Conservation (phyloP, 2,113 vertebrate genomes). For the Otus sunia region DNA sequence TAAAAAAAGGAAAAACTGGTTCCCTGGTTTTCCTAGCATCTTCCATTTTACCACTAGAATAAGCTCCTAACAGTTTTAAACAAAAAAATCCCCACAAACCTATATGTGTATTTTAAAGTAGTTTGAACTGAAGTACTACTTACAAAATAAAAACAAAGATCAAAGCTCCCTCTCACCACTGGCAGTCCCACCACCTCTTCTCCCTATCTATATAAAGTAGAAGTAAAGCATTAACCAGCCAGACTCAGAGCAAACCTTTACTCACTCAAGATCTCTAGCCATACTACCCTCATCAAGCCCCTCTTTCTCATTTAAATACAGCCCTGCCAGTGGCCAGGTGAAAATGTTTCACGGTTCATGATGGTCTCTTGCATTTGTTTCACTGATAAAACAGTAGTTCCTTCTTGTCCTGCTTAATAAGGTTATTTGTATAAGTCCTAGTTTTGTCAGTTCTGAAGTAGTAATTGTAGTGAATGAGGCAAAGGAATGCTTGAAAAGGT, state of each 20-base stretch:
- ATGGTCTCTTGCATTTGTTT: neutral
- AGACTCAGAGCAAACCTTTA: rapidly evolving
- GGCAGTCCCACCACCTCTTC: neutral
- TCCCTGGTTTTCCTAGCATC: neutral
- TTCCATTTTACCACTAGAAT: neutral
- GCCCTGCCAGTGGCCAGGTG: neutral
- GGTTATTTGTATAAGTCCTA: neutral
- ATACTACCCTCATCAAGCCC: rapidly evolving
- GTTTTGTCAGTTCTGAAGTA: neutral
- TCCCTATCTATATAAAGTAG: rapidly evolving
- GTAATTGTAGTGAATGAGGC: neutral
- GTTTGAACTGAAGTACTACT: neutral
- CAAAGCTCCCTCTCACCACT: neutral
- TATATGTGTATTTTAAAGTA: neutral
- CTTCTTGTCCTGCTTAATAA: neutral
- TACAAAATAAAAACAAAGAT: neutral
- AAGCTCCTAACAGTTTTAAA: neutral
- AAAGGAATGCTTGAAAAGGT: neutral
- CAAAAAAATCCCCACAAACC: neutral
- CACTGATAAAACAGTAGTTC: neutral
- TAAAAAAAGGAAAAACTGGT: neutral
- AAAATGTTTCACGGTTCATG: neutral
- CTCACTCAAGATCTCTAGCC: neutral
- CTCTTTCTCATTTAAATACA: neutral
- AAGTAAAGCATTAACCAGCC: neutral